These are phyloP conservation scores for Trematomus bernacchii DNA, from an alignment of 2,797 vertebrate genomes.

Conservation along the genomic window DNA sequence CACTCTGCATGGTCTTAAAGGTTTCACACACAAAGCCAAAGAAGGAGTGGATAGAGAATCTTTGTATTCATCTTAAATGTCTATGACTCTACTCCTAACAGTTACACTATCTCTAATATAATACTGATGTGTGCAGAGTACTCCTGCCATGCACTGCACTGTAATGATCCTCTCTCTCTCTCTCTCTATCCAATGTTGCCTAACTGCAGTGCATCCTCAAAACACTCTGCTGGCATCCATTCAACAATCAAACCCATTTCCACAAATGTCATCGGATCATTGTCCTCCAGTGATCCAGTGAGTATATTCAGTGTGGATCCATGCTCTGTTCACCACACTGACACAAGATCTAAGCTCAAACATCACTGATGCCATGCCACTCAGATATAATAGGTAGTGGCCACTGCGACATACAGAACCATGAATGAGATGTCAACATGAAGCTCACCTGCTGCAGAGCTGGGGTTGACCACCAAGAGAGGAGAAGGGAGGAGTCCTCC, in stretches of 20 bases:
- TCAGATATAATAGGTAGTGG: slow-evolving; percentile 14
- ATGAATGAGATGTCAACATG: slow-evolving; percentile 49
- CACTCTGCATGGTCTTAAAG: slow-evolving; percentile 13
- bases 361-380: slow-evolving; percentile 8
- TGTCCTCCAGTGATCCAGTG: slow-evolving; percentile 17
- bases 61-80: slow-evolving; percentile 19
- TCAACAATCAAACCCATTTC: slow-evolving; percentile 24
- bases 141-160: slow-evolving; percentile 32
- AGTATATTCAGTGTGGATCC: slow-evolving; percentile 6
- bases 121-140: slow-evolving; percentile 20
- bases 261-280: slow-evolving; percentile 16
- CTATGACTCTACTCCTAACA: slow-evolving; percentile 19
- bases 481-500: slow-evolving; percentile 43
- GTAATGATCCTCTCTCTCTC: slow-evolving; percentile 36
- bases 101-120: slow-evolving; percentile 8
- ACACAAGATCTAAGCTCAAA: slow-evolving; percentile 13
- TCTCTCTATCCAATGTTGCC: not conserved
- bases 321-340: slow-evolving; percentile 13
- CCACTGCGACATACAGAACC: slow-evolving; percentile 47
- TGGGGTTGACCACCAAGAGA: slow-evolving; percentile 26
- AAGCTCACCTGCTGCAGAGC: slow-evolving; percentile 80
- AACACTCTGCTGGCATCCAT: slow-evolving; percentile 13
- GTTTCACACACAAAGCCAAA: slow-evolving; percentile 13
- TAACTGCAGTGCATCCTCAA: slow-evolving; percentile 54
- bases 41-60: not conserved